Percentiles rank a stretch among this genome's conserved stretches.
Evolutionary conservation across 2,888 invertebrate species (phyloP).

Genomic region (Myathropa florea): DNA sequence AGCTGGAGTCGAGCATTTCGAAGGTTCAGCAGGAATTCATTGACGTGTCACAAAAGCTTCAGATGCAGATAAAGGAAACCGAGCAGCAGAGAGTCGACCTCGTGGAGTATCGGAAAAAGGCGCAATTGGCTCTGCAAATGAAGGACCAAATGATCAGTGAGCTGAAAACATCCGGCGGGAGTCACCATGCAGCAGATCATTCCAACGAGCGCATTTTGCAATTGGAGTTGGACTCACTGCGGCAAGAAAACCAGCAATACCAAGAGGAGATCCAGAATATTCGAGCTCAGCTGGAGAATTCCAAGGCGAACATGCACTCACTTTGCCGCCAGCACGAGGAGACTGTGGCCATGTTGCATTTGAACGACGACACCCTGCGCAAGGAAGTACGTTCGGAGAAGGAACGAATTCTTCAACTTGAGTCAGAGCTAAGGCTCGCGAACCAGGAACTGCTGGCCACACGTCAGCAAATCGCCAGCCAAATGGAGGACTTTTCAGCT

Average conservation of each 20-base stretch:
- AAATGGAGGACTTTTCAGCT: conserved; percentile 74
- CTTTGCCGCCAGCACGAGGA: conserved; percentile 73
- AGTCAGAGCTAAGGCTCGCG: conserved; percentile 78
- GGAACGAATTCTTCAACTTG: conserved; percentile 80
- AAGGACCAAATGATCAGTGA: conserved; percentile 88
- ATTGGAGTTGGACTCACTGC: conserved; percentile 84
- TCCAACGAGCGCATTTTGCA: conserved; percentile 78
- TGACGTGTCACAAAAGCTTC: conserved; percentile 81
- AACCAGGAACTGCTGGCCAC: conserved; percentile 79
- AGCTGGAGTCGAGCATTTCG: conserved; percentile 78
- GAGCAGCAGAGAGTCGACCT: conserved; percentile 83
- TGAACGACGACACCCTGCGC: conserved; percentile 73
- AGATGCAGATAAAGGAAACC: conserved; percentile 81
- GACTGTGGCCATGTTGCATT: conserved; percentile 71
- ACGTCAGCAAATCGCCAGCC: conserved; percentile 79
- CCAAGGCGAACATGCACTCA: conserved; percentile 67
- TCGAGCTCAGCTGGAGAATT: conserved; percentile 73
- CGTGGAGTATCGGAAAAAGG: conserved; percentile 89
- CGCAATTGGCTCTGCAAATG: conserved; percentile 87
- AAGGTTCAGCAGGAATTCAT: conserved; percentile 81
- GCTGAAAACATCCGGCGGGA: conserved; percentile 79
- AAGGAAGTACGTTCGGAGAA: conserved; percentile 79
- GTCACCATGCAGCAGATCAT: conserved; percentile 34
- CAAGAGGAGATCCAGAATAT: conserved; percentile 74
- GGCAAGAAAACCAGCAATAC: conserved; percentile 76